Evolutionary conservation across 2,797 vertebrate genomes (phyloP), one percentile per base, ranked within the genome.

Genomic region (Echiichthys vipera): DNA sequence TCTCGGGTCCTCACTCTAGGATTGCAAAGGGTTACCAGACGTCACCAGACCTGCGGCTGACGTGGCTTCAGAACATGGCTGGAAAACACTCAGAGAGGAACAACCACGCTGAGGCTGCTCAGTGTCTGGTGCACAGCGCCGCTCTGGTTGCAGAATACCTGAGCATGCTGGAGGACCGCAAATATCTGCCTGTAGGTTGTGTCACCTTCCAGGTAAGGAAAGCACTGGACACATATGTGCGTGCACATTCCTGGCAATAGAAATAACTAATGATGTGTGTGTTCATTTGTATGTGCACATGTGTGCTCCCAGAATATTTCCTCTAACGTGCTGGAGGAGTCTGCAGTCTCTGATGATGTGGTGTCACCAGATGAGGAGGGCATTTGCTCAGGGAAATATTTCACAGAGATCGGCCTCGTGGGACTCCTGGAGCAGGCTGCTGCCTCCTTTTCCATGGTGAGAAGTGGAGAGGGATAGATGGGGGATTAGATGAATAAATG

Each of bases 1-100:
- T 14, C 78, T 37, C 18, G 17, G 32, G n/a, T 72, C 37, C 7
- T 25, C 46, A n/a, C 20, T 58, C 54, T 73, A 99, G 98, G 92
- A 99, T 99, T 74, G 98, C 98, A 7, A 99, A 99, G 79, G 98
- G 98, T 56, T 99, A 99, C 89, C 98, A 99, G 95, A 99, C 98
- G 0, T 99, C 98, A 11, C 98, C 98, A 0, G 98, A 99, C 85
- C 91, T 99, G 76, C 93, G 98, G 1, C 84, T 99, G 77, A 99
- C 98, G 0, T 99, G 98, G 98, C 91, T 99, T 65, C 98, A 99
- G 92, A 99, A 99, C 94, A 99, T 99, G 98, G 98, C 98, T 1
- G 98, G 98, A 34, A 99, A 99, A 67, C 98, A 99, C 85, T 97
- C 97, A 0, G 98, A 99, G 86, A 96, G 97, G 74, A 98, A 95